Evolutionary conservation across 2,113 vertebrate species (phyloP).

Genomic region (Serinus canaria): DNA sequence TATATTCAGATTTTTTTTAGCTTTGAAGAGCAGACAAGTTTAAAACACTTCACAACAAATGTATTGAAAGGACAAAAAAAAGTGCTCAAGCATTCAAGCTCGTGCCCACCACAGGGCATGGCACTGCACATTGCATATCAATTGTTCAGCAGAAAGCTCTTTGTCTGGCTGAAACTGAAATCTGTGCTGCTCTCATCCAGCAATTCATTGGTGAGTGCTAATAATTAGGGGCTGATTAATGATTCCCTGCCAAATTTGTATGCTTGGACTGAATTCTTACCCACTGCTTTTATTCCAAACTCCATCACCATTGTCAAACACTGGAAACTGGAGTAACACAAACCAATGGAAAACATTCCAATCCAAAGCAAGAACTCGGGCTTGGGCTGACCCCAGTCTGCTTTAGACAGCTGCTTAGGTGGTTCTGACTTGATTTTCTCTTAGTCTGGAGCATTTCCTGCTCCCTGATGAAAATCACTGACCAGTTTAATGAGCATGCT

Average conservation of each 20-base stretch:
- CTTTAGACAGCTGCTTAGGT: background rate
- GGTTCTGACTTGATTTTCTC: background rate
- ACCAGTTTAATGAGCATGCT: constrained; percentile 35
- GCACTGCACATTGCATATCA: background rate
- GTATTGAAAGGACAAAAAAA: background rate
- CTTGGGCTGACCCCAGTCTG: background rate
- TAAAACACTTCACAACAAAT: background rate
- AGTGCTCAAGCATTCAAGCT: background rate
- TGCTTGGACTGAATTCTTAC: background rate
- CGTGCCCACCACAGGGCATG: background rate
- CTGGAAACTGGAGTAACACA: background rate
- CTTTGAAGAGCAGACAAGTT: background rate
- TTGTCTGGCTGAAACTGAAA: background rate
- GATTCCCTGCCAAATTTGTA: background rate
- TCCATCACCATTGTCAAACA: background rate
- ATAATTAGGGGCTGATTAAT: background rate
- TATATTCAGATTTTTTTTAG: background rate
- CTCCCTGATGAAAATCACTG: constrained; percentile 28
- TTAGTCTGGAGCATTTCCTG: background rate
- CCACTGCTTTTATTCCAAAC: background rate
- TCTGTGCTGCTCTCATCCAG: background rate
- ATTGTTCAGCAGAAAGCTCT: background rate
- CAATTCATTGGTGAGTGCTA: background rate
- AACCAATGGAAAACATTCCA: background rate
- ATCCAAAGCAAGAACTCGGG: background rate